phyloP scores from a whole-genome alignment of 2,797 vertebrate species.

The Trichosurus vulpecula region DNA sequence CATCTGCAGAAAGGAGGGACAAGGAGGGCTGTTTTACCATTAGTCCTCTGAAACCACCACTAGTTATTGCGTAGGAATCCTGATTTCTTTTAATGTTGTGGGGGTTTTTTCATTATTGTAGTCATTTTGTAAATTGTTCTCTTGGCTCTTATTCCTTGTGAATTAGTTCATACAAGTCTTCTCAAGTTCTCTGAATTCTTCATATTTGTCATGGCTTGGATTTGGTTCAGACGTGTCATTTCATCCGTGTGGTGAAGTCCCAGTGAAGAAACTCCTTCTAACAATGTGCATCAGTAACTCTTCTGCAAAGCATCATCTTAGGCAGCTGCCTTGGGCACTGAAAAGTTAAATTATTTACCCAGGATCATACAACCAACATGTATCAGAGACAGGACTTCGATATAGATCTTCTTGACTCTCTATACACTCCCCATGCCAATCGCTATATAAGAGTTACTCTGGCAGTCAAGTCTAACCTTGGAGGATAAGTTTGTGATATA shows the following conservation, averaged over 20 bases:
- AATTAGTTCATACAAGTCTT: not conserved
- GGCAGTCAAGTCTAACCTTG: not conserved
- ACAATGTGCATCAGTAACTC: not conserved
- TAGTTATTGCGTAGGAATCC: not conserved
- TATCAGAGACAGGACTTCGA: not conserved
- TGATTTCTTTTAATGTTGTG: not conserved
- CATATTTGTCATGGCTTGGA: not conserved
- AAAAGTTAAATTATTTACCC: not conserved
- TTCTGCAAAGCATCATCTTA: not conserved
- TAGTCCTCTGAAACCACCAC: not conserved
- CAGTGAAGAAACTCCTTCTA: not conserved
- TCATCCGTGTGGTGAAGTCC: not conserved
- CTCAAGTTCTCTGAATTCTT: not conserved
- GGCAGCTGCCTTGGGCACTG: not conserved
- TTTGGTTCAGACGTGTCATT: not conserved
- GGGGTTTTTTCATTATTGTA: not conserved
- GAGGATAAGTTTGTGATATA: not conserved
- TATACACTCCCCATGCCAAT: not conserved
- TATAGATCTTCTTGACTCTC: not conserved
- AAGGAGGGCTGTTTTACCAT: not conserved
- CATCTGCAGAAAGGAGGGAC: not conserved
- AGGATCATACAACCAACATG: not conserved
- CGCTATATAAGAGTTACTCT: not conserved
- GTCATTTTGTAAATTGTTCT: not conserved
- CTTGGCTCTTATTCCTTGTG: not conserved